Conservation (phyloP, 1,140 invertebrate genomes). For the Drosophila orosa region DNA sequence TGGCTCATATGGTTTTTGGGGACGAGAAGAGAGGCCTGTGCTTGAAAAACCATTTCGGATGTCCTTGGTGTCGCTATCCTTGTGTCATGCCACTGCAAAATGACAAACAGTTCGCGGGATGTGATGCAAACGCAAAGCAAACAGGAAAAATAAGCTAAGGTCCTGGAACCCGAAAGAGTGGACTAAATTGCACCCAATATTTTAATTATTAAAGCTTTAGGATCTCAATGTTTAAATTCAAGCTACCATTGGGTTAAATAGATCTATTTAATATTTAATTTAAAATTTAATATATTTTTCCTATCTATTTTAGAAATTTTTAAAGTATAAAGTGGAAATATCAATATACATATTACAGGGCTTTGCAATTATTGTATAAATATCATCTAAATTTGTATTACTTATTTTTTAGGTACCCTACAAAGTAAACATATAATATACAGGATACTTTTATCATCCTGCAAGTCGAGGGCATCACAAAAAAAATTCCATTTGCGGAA, state of each 20-base stretch:
- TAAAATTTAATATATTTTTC: too few species aligned
- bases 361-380: fast-evolving
- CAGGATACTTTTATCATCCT: background rate
- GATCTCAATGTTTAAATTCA: background rate
- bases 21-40: constrained; percentile 30
- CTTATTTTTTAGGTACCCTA: background rate
- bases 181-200: constrained; percentile 14
- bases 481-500: constrained; percentile 52
- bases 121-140: constrained; percentile 30
- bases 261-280: too few species aligned
- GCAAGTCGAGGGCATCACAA: background rate
- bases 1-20: constrained; percentile 37
- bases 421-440: background rate
- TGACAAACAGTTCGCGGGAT: constrained; percentile 71
- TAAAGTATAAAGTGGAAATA: background rate
- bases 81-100: constrained; percentile 69
- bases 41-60: constrained; percentile 65
- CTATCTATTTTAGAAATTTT: too few species aligned
- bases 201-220: background rate
- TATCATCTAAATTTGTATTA: background rate
- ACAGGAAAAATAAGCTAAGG: constrained; percentile 20
- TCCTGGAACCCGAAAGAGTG: background rate
- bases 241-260: background rate
- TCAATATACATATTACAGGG: background rate
- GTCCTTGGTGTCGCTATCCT: constrained; percentile 57